Base-by-base conservation (phyloP, 2,797 vertebrate genomes). In the Intellagama lesueurii region DNA sequence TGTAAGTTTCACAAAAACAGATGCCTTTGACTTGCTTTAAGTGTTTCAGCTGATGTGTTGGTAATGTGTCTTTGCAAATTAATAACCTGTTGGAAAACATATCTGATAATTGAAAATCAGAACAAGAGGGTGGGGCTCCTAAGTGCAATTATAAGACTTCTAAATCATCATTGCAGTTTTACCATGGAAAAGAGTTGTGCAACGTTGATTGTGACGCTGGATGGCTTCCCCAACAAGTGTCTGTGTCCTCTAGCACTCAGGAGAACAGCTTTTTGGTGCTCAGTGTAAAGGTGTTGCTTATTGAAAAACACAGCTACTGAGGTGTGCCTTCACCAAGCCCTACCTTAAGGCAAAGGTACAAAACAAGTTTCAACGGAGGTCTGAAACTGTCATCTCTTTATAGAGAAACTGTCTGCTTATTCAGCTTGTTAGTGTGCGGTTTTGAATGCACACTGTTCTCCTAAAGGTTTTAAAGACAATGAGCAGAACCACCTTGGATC, bases 121-220 rank as follows among this genome's bases (percentile, higher is more conserved):
- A 91, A 68, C 90, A 90, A 85, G 89, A 95, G 94, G 96, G 96
- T 0, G 93, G 92, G 92, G 93, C 80, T 95, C 28, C 87, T 93
- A 17, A 85, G 16, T 52, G 1, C 95, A 94, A 96, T 96, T 95
- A 96, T 60, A 92, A 91, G 86, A 86, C 81, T 90, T 78, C 87
- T 84, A 17, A 40, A 89, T 88, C 40, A 70, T 52, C 86, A 93
- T 70, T 85, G 92, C 86, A 90, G 92, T 72, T 91, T 87, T 81
- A 89, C 91, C 90, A 87, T 94, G 95, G 94, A 95, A 96, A 97
- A 95, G 93, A 92, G 93, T 78, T 87, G 87, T 75, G 47, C 91
- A 95, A 93, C 90, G 81, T 90, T 88, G 79, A 92, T 94, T 90
- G 91, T 49, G 2, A 49, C 19, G 79, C 93, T 44, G 28, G 69